Evolutionary conservation across 1,140 invertebrate genomes (phyloP).

Genomic region (Triops longicaudatus): DNA sequence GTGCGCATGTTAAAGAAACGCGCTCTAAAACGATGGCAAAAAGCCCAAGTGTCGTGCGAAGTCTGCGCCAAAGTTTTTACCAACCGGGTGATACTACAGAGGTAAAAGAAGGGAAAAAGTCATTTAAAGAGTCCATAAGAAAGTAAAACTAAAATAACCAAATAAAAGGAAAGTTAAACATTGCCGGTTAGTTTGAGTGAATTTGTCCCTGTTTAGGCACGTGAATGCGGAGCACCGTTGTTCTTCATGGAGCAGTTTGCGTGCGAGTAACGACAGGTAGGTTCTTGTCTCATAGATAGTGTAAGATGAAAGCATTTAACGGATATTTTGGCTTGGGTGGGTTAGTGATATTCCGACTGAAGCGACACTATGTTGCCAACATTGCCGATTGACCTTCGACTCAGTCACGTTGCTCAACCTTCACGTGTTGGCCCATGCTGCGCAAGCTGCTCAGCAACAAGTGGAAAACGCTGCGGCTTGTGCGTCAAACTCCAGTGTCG

Average conservation of each 20-base stretch:
- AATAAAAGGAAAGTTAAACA: too few relatives aligned
- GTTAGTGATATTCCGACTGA: not conserved
- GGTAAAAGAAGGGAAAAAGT: too few relatives aligned
- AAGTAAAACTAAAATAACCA: too few relatives aligned
- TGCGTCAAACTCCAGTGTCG: conserved; percentile 28
- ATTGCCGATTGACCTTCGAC: conserved; percentile 49
- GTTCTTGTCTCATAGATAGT: not conserved
- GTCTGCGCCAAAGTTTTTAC: not conserved
- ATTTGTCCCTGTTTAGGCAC: not conserved
- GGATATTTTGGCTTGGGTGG: not conserved
- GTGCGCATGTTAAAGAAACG: conserved; percentile 8
- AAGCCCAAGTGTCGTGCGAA: conserved; percentile 32
- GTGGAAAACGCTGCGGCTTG: conserved; percentile 29
- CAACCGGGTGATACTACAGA: conserved; percentile 6
- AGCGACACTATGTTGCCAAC: conserved; percentile 47
- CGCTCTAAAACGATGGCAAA: conserved; percentile 35
- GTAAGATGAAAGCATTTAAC: not conserved
- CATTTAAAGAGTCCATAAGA: too few relatives aligned
- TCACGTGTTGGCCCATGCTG: conserved; percentile 47
- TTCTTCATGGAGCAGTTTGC: not conserved
- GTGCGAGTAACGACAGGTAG: not conserved
- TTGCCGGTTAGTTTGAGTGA: too few relatives aligned
- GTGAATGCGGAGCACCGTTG: not conserved
- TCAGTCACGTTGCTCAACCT: conserved; percentile 47
- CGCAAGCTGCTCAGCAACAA: conserved; percentile 35